phyloP scores from a whole-genome alignment of 2,888 invertebrate genomes.

The Orthosia cruda region DNA sequence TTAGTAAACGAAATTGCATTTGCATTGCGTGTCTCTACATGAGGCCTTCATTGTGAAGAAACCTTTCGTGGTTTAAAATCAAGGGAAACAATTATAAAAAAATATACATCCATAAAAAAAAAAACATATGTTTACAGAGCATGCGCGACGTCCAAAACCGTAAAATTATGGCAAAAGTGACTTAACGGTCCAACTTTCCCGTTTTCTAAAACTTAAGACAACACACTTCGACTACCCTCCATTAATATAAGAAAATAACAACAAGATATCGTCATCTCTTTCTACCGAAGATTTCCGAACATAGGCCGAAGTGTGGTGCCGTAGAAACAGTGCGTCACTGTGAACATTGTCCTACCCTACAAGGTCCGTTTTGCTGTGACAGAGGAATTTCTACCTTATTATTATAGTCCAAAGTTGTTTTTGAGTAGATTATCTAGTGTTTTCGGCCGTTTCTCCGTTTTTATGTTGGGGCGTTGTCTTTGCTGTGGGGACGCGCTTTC shows the following conservation, averaged over 20 bases:
- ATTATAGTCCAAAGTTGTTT: conserved; percentile 55
- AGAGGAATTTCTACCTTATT: conserved; percentile 79
- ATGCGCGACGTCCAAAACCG: conserved; percentile 55
- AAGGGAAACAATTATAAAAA: conserved; percentile 1
- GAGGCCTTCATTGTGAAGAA: not conserved
- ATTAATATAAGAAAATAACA: conserved; percentile 25
- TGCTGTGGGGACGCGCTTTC: conserved; percentile 80
- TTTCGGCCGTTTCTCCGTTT: conserved; percentile 77
- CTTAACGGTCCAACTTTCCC: conserved; percentile 54
- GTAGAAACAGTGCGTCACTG: conserved; percentile 63
- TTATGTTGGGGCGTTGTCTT: conserved; percentile 78
- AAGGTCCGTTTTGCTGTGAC: conserved; percentile 73
- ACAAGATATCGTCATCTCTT: conserved; percentile 23
- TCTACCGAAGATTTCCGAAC: conserved; percentile 48
- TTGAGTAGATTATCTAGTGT: conserved; percentile 83
- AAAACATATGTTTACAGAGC: conserved; percentile 9
- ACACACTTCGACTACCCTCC: conserved; percentile 28
- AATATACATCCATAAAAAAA: not conserved
- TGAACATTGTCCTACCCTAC: conserved; percentile 70
- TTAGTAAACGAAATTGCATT: too few relatives aligned
- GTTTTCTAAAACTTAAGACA: conserved; percentile 52
- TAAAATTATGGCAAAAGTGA: conserved; percentile 68
- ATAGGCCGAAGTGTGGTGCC: conserved; percentile 50
- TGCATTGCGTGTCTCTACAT: not conserved
- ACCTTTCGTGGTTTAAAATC: not conserved